Evolutionary conservation across 1,140 invertebrate genomes (phyloP).

Genomic region (Bombus turneri): DNA sequence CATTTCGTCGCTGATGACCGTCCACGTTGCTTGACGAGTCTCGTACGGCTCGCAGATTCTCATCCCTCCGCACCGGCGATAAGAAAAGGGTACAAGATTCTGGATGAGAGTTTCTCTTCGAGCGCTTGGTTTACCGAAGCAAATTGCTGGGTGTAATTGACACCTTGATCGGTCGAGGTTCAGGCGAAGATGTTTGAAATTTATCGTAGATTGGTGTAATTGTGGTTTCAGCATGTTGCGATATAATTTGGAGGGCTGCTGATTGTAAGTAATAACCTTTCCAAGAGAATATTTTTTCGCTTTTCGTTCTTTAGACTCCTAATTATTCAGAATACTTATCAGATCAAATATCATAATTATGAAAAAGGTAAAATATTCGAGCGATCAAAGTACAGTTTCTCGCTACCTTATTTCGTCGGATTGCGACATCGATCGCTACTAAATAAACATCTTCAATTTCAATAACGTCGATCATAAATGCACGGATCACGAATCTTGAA

Average conservation of each 20-base stretch:
- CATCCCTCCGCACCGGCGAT: neutral
- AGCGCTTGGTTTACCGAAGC: neutral
- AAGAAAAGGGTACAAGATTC: neutral
- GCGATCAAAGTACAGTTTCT: no score
- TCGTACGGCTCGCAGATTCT: neutral
- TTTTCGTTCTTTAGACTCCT: no score
- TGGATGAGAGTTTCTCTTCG: neutral
- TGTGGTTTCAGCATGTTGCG: no score
- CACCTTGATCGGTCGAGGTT: neutral
- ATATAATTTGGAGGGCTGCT: no score
- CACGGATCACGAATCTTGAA: neutral
- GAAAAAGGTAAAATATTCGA: no score
- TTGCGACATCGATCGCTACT: neutral
- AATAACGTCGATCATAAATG: neutral
- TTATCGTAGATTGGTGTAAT: no score
- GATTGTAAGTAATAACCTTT: no score
- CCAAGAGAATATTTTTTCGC: no score
- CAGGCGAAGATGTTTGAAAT: no score
- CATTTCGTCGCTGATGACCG: conserved; percentile 49
- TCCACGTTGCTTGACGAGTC: neutral
- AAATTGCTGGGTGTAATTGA: neutral
- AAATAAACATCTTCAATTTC: neutral
- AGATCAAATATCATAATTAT: no score
- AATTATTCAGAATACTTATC: no score
- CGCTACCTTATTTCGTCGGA: no score